Percentiles rank a stretch among this genome's conserved stretches.
These are phyloP conservation scores for Platichthys stellatus DNA, from an alignment of 2,113 vertebrate genomes.

Conservation along the genomic window DNA sequence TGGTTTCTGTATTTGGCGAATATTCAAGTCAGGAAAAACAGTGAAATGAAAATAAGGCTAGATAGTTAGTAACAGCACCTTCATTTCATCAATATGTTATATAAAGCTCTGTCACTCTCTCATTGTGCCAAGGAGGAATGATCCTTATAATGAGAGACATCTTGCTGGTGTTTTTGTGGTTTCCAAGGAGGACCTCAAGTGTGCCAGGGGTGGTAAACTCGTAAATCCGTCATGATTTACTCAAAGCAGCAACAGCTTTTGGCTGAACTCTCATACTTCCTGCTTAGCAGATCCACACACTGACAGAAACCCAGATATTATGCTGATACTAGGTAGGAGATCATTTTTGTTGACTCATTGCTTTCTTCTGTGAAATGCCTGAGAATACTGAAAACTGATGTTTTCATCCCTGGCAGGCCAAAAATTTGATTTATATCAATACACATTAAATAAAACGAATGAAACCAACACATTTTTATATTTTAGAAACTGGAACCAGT, in stretches of 20 bases:
- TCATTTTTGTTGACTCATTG: neutral
- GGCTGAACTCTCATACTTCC: conserved; percentile 66
- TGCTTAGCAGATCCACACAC: conserved; percentile 47
- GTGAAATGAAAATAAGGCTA: neutral
- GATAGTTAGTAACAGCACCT: neutral
- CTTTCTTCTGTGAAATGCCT: neutral
- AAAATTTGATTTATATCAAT: no score
- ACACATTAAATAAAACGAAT: no score
- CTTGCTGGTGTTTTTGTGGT: conserved; percentile 54
- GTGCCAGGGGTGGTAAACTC: conserved; percentile 61
- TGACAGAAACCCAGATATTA: conserved; percentile 35
- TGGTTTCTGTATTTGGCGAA: neutral
- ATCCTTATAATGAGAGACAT: conserved; percentile 53
- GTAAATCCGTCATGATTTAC: conserved; percentile 63
- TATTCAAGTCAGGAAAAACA: neutral
- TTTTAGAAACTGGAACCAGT: no score
- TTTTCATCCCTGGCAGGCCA: neutral
- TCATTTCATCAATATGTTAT: neutral
- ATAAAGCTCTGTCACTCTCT: conserved; percentile 4
- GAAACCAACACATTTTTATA: neutral
- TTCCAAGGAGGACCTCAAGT: conserved; percentile 55
- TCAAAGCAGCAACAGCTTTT: conserved; percentile 65
- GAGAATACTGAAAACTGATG: neutral
- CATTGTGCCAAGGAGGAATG: conserved; percentile 22
- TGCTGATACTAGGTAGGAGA: conserved; percentile 24